Percentiles rank a stretch among this genome's conserved stretches.
Conservation (phyloP, 2,888 invertebrate genomes). For the Steinernema carpocapsae region DNA sequence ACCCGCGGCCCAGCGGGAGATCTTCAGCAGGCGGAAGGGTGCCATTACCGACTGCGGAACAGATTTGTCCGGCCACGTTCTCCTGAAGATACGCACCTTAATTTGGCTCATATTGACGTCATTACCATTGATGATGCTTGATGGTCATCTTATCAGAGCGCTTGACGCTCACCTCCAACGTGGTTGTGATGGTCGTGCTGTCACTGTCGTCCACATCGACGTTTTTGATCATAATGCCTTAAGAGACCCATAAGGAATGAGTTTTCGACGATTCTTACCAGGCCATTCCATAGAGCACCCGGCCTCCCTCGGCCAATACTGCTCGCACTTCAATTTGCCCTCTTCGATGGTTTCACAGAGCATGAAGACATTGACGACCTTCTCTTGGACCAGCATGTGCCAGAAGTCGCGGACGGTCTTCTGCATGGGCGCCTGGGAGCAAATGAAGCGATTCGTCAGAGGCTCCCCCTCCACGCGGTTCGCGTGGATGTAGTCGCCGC, state of each 20-base stretch:
- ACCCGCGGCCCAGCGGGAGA: constrained; percentile 4
- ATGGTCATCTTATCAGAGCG: constrained; percentile 17
- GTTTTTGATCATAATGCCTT: constrained; percentile 8
- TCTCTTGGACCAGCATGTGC: constrained; percentile 40
- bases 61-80: constrained; percentile 41
- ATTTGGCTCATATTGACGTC: too few relatives aligned
- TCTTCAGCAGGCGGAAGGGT: constrained; percentile 27
- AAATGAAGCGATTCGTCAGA: constrained; percentile 41
- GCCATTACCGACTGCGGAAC: constrained; percentile 43
- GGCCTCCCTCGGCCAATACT: constrained; percentile 39
- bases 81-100: too few relatives aligned
- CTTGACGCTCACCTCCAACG: constrained; percentile 29
- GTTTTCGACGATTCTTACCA: neutral
- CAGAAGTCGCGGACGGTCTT: constrained; percentile 33
- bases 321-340: constrained; percentile 40
- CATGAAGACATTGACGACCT: constrained; percentile 44
- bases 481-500: constrained; percentile 42
- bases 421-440: constrained; percentile 35
- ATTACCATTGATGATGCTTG: constrained; percentile 27
- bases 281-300: constrained; percentile 28
- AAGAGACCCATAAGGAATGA: neutral
- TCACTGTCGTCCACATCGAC: constrained; percentile 25
- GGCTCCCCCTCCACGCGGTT: constrained; percentile 39
- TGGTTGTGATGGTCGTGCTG: constrained; percentile 18
- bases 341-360: constrained; percentile 41